Percentiles rank a stretch among this genome's conserved stretches.
phyloP scores from a whole-genome alignment of 2,797 vertebrate genomes.

The Chiloscyllium punctatum region DNA sequence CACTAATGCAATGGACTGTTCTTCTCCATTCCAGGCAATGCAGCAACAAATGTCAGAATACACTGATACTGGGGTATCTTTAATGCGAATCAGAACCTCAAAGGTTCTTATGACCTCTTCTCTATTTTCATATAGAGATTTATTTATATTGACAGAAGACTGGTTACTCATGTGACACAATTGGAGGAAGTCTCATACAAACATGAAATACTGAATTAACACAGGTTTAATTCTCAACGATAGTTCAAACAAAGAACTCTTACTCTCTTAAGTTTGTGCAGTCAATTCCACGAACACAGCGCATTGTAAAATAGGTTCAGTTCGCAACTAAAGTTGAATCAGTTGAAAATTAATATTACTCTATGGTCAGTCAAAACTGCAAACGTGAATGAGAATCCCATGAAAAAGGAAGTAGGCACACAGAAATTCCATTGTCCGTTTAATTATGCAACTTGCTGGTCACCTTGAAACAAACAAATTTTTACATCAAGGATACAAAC shows the following conservation, averaged over 20 bases:
- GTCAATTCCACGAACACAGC: not conserved
- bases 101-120: too few species aligned
- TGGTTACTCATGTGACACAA: too few species aligned
- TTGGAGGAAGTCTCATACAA: too few species aligned
- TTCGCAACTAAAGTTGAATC: not conserved
- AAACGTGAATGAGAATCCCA: not conserved
- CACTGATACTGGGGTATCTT: too few species aligned
- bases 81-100: too few species aligned
- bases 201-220: too few species aligned
- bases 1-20: not conserved
- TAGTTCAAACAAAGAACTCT: not conserved
- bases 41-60: constrained; percentile 1
- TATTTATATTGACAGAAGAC: too few species aligned
- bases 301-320: not conserved
- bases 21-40: not conserved
- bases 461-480: not conserved
- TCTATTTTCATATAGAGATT: too few species aligned
- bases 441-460: too few species aligned
- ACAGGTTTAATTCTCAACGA: too few species aligned
- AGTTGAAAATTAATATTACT: not conserved
- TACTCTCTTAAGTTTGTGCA: not conserved
- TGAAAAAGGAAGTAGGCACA: not conserved
- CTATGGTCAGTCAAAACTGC: not conserved
- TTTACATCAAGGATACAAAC: not conserved
- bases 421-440: not conserved